These are phyloP conservation scores for Salvelinus sp. DNA, from an alignment of 2,113 vertebrate species.

Conservation along the genomic window DNA sequence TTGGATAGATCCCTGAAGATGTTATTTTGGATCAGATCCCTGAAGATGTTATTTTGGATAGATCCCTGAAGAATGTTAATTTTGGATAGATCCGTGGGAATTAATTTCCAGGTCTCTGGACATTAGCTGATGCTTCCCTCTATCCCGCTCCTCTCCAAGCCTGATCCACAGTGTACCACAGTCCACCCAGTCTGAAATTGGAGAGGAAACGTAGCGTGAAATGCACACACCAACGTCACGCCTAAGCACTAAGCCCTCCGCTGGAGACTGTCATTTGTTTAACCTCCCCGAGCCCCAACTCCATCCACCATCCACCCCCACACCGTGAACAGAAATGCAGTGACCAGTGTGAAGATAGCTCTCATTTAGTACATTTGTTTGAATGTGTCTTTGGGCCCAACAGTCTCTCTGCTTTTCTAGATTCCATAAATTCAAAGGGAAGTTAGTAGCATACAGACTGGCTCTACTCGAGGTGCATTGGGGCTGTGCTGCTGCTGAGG, in stretches of 20 bases:
- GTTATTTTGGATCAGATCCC: no score
- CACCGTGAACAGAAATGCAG: constrained; percentile 9
- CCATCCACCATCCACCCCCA: constrained; percentile 17
- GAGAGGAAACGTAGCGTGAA: constrained; percentile 23
- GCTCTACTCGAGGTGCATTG: constrained; percentile 35
- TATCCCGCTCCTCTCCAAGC: neutral
- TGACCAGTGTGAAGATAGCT: constrained; percentile 30
- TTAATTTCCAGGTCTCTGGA: no score
- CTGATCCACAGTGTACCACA: neutral
- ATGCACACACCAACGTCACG: constrained; percentile 17
- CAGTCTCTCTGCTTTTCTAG: constrained; percentile 30
- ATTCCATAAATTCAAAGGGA: constrained; percentile 46
- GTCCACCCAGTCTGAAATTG: constrained; percentile 10
- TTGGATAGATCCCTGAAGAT: no score
- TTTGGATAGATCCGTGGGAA: no score
- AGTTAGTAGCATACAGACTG: constrained; percentile 35
- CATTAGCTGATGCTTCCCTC: neutral
- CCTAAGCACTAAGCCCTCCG: constrained; percentile 13
- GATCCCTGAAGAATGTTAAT: no score
- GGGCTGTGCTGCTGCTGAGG: constrained; percentile 20
- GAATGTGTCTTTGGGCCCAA: constrained; percentile 48
- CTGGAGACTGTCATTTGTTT: constrained; percentile 31
- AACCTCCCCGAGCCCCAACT: neutral
- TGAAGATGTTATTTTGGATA: no score
- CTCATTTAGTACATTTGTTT: constrained; percentile 56